Conservation (phyloP, 1,140 invertebrate species). For the Gryon sp. region DNA sequence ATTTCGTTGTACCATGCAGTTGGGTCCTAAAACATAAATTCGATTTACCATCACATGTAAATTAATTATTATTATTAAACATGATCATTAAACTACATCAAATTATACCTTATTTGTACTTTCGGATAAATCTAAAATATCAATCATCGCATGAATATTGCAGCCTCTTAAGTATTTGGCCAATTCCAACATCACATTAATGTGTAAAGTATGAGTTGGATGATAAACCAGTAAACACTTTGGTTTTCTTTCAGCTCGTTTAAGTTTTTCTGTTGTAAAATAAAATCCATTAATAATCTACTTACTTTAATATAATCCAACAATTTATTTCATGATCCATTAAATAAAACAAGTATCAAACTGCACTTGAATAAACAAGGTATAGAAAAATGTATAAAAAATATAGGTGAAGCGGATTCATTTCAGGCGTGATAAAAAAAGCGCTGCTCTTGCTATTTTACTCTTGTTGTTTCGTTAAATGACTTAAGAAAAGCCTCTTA, state of each 20-base stretch:
- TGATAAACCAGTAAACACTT: conserved; percentile 75
- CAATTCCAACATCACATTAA: conserved; percentile 72
- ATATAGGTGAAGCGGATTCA: background rate
- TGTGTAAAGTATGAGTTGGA: conserved; percentile 70
- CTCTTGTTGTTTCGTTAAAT: background rate
- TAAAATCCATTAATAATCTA: conserved; percentile 16
- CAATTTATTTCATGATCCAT: too few relatives aligned
- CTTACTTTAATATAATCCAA: too few relatives aligned
- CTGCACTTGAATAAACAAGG: background rate
- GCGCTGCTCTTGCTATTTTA: background rate
- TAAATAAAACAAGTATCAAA: background rate
- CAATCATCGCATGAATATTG: conserved; percentile 74
- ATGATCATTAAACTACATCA: too few relatives aligned
- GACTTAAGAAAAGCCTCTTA: conserved; percentile 9
- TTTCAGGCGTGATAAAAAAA: background rate
- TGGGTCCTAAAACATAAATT: conserved; percentile 69
- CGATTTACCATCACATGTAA: too few relatives aligned
- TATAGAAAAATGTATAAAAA: background rate
- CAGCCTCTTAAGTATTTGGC: conserved; percentile 72
- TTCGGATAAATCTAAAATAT: conserved; percentile 71
- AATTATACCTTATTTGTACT: conserved; percentile 68
- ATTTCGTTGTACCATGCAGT: conserved; percentile 73
- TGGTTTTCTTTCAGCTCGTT: conserved; percentile 59
- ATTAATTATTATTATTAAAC: too few relatives aligned
- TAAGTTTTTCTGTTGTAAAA: conserved; percentile 56